Conservation (phyloP, 2,113 vertebrate genomes). For the Hyaena hyaena region DNA sequence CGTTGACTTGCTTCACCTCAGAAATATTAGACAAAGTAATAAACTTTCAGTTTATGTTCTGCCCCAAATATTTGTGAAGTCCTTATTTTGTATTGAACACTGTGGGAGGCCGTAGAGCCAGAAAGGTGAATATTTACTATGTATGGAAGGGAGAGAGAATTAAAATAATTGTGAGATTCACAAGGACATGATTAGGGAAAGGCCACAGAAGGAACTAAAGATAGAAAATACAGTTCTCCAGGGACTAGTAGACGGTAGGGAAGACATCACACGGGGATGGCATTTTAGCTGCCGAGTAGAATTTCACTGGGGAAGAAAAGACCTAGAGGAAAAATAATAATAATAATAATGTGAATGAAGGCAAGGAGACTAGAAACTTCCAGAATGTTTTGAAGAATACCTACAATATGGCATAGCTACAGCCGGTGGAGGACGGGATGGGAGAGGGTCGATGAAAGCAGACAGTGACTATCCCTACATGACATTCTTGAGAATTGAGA, state of each 20-base stretch:
- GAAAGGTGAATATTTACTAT: not conserved
- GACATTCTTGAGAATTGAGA: not conserved
- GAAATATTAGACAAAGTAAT: not conserved
- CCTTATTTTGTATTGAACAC: not conserved
- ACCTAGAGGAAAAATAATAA: not conserved
- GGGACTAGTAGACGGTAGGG: not conserved
- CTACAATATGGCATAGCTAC: not conserved
- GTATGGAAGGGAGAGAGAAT: not conserved
- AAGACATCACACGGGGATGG: not conserved
- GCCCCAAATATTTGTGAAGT: not conserved
- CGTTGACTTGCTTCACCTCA: not conserved
- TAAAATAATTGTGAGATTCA: not conserved
- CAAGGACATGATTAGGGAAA: not conserved
- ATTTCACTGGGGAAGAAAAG: slow-evolving; percentile 3
- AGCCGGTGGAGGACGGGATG: fast-evolving
- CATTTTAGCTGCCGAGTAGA: slow-evolving; percentile 12
- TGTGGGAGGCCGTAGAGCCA: not conserved
- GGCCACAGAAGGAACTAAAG: not conserved
- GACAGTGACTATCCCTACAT: not conserved
- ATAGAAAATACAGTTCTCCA: not conserved
- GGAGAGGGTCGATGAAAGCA: not conserved
- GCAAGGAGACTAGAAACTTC: not conserved
- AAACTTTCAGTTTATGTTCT: not conserved
- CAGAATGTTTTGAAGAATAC: not conserved
- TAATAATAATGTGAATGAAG: not conserved